Conservation (phyloP, 2,797 vertebrate genomes). For the Lemur catta region DNA sequence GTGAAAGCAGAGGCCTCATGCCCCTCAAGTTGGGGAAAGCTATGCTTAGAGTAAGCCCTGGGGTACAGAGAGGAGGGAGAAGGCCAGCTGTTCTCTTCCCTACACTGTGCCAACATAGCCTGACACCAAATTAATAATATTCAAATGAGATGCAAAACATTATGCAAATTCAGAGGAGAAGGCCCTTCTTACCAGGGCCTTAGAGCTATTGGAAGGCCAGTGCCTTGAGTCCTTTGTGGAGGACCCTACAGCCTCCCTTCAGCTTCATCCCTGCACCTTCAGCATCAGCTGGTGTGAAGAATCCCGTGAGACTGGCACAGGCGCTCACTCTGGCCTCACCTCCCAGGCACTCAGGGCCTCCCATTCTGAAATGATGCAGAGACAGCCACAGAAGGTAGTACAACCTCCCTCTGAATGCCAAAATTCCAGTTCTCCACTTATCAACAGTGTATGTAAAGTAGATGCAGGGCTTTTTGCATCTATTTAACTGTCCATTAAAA, state of each 20-base stretch:
- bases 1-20: background rate
- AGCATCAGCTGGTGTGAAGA: background rate
- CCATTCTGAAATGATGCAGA: background rate
- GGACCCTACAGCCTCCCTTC: background rate
- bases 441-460: constrained; percentile 63
- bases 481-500: constrained; percentile 67
- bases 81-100: constrained; percentile 73
- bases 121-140: constrained; percentile 74
- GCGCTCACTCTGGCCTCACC: background rate
- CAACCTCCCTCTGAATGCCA: constrained; percentile 29
- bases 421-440: constrained; percentile 1
- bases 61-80: constrained; percentile 53
- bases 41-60: constrained; percentile 27
- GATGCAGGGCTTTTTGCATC: constrained; percentile 30
- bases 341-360: background rate
- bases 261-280: background rate
- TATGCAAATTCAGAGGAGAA: constrained; percentile 73
- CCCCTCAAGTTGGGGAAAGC: constrained; percentile 31
- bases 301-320: background rate
- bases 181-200: constrained; percentile 45
- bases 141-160: constrained; percentile 76
- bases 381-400: constrained; percentile 21
- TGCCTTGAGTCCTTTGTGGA: constrained; percentile 21
- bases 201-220: constrained; percentile 55
- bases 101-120: constrained; percentile 52